Evolutionary conservation across 2,888 invertebrate genomes (phyloP), one percentile per base, ranked within the genome.

Genomic region (Dryobotodes eremita): DNA sequence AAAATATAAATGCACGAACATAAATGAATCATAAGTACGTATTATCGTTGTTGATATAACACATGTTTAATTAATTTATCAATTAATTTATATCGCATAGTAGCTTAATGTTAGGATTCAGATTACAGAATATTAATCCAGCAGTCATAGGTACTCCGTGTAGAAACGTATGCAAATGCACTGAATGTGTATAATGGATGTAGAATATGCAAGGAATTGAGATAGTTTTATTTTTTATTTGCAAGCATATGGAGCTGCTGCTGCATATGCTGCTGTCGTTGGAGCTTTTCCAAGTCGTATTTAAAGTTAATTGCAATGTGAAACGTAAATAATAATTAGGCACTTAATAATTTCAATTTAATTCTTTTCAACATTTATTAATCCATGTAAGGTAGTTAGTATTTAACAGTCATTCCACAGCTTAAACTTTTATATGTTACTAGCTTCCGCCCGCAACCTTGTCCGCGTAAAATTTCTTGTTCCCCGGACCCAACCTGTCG

Each of bases 111-210:
- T 84, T 91, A 91, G 92, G 92, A 91, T 90, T 89, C 87, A 91
- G 91, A 92, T 92, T 91, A 93, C 90, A 86, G 80, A 84, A 88
- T 90, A 92, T 93, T 94, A 94, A 95, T 94, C 91, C 91, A 88
- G 89, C 90, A 92, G 92, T 92, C 92, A 92, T 91, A 92, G 92
- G 90, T 92, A 90, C 77, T 89, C 90, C 86, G 89, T 90, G 92
- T 92, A 90, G 92, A 91, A 94, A 92, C 93, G 92, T 94, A 95
- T 96, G 95, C 95, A 95, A 96, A 96, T 95, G 94, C 93, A 94
- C 91, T 94, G 92, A 92, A 92, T 92, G 92, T 92, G 91, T 91
- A 94, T 92, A 91, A 91, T 91, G 86, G 84, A 79, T 84, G 74
- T 81, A 94, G 95, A 89, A 93, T 83, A 94, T 17, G 89, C 71